Evolutionary conservation across 2,797 vertebrate species (phyloP).

Genomic region (Macropus fuliginosus): DNA sequence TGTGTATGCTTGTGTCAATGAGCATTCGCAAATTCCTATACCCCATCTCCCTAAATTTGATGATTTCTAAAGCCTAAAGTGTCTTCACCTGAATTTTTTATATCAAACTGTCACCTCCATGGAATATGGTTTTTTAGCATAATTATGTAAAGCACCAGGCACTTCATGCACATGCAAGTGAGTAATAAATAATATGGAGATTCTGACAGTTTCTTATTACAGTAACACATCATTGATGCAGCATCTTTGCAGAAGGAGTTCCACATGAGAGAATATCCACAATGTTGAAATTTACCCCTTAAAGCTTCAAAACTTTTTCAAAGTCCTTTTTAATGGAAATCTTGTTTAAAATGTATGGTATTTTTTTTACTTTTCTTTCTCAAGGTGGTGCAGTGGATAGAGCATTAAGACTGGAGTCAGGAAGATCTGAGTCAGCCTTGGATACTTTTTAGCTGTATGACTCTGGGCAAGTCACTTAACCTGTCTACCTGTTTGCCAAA

Average conservation of each 20-base stretch:
- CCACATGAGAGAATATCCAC: constrained; percentile 1
- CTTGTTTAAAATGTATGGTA: neutral
- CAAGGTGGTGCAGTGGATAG: neutral
- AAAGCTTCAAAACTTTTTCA: constrained; percentile 17
- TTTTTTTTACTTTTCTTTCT: neutral
- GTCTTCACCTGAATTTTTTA: neutral
- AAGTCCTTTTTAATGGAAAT: neutral
- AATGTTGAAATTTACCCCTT: constrained; percentile 23
- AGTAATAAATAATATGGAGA: constrained; percentile 12
- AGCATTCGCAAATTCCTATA: constrained; percentile 13
- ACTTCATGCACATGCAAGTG: constrained; percentile 23
- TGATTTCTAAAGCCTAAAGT: constrained; percentile 20
- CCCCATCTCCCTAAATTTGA: neutral
- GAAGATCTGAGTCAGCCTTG: neutral
- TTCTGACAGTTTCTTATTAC: constrained; percentile 32
- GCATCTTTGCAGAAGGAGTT: constrained; percentile 22
- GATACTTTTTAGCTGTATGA: neutral
- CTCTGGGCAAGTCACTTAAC: neutral
- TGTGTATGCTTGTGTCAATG: neutral
- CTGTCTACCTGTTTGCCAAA: neutral
- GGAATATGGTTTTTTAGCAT: neutral
- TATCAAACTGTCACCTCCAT: neutral
- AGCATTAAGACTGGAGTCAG: neutral
- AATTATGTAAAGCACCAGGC: constrained; percentile 9
- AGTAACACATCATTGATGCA: constrained; percentile 29